Evolutionary conservation across 2,113 vertebrate genomes (phyloP), one percentile per base, ranked within the genome.

Genomic region (Cyprinodon brontotheroides): DNA sequence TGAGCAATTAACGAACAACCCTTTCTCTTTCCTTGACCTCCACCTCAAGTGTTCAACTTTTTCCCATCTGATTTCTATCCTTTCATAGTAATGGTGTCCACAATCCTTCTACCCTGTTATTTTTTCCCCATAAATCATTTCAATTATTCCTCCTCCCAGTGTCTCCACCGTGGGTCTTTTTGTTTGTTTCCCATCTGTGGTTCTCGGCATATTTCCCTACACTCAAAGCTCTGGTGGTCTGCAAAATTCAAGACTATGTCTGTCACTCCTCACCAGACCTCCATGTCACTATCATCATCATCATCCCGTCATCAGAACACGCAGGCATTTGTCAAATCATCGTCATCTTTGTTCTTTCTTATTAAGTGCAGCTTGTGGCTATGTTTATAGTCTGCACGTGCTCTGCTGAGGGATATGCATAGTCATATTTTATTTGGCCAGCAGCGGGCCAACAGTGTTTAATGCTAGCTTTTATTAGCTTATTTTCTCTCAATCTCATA

Each of bases 311-410:
- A 5, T 62, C 62, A n/a, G 5, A 65, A 38, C 15, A 15, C 50
- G 12, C 17, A 11, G 36, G 5, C 2, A 62, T 77, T 60, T 65
- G 63, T 65, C 79, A 79, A 40, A 13, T 77, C 78, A 77, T 78
- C 67, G 48, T 20, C 8, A 2, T 47, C 69, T 37, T 62, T 36
- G 7, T 62, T 78, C 72, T 7, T 15, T 60, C 17, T 11, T n/a
- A 22, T 66, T 66, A 15, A 47, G 12, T 3, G n/a, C 20, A n/a
- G 36, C 61, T 3, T 60, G 36, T 17, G 37, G 11, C 41, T 38
- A 29, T 36, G 8, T 67, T 61, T 50, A 38, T 43, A 29, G 57
- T 4, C 40, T 61, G 47, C n/a, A 53, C 39, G 67, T 4, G 11
- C 10, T 15, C 20, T 0, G 62, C 20, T 38, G 67, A 70, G 29